These are phyloP conservation scores for Drosophila melanogaster DNA, from an alignment of 1,140 invertebrate genomes.

Conservation along the genomic window DNA sequence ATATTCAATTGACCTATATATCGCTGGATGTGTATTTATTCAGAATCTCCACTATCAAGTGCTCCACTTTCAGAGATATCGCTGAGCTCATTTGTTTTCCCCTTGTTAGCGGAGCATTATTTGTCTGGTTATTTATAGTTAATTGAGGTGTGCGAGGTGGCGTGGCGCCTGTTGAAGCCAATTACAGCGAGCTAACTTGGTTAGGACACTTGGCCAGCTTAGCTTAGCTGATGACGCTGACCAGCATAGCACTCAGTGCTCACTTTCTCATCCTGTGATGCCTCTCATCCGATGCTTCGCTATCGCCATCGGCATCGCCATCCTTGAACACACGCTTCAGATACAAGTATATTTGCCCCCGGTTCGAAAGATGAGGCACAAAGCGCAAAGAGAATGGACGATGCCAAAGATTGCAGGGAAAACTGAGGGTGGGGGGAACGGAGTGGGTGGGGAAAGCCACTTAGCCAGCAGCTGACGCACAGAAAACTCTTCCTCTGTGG, in stretches of 20 bases:
- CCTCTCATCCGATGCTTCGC: not conserved
- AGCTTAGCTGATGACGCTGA: conserved; percentile 23
- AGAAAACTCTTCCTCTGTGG: conserved; percentile 52
- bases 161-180: conserved; percentile 29
- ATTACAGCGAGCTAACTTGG: conserved; percentile 48
- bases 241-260: conserved; percentile 6
- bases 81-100: conserved; percentile 12
- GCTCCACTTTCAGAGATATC: conserved; percentile 9
- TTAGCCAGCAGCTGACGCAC: conserved; percentile 61
- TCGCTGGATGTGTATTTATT: not conserved
- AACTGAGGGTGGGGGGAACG: not conserved
- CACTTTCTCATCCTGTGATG: not conserved
- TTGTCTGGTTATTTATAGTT: conserved; percentile 64
- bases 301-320: conserved; percentile 18
- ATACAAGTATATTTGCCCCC: not conserved
- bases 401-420: conserved; percentile 3
- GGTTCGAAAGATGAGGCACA: conserved; percentile 33
- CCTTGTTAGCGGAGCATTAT: conserved; percentile 14
- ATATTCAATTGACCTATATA: not conserved
- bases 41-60: conserved; percentile 13
- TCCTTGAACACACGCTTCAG: conserved; percentile 17
- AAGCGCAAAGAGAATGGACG: conserved; percentile 17
- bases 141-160: conserved; percentile 50
- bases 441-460: conserved; percentile 45
- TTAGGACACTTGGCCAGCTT: conserved; percentile 33